phyloP scores from a whole-genome alignment of 1,140 invertebrate genomes.

The Gonioctena quinquepunctata region DNA sequence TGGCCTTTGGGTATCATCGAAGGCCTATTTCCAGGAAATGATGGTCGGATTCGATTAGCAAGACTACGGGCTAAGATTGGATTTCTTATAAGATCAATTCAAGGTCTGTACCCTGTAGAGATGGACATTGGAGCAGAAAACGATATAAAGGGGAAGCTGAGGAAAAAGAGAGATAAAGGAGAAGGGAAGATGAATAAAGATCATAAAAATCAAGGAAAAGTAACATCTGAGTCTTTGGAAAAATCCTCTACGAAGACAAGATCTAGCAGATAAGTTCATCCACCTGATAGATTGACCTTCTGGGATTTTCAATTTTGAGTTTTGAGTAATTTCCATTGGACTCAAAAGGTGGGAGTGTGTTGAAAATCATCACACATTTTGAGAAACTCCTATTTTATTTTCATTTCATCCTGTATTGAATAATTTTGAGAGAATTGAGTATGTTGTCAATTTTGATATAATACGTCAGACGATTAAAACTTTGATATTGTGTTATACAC shows the following conservation, averaged over 20 bases:
- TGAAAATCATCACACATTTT: neutral
- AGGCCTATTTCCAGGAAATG: conserved; percentile 18
- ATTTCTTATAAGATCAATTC: conserved; percentile 13
- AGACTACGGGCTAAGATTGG: conserved; percentile 13
- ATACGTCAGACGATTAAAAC: neutral
- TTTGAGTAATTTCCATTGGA: neutral
- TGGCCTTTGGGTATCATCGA: conserved; percentile 21
- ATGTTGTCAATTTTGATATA: neutral
- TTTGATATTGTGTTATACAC: neutral
- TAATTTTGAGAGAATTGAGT: too few relatives aligned
- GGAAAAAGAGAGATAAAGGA: too few relatives aligned
- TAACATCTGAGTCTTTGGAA: too few relatives aligned
- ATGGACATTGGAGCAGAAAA: too few relatives aligned
- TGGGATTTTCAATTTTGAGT: neutral
- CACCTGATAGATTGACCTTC: too few relatives aligned
- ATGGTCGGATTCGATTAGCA: conserved; percentile 19
- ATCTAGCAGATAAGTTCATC: too few relatives aligned
- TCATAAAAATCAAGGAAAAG: too few relatives aligned
- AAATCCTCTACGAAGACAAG: too few relatives aligned
- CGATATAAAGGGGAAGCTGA: too few relatives aligned
- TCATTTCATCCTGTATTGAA: too few relatives aligned
- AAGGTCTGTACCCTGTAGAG: neutral
- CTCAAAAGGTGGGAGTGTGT: neutral
- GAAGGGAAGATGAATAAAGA: too few relatives aligned
- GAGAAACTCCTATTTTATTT: too few relatives aligned